Evolutionary conservation across 2,888 invertebrate genomes (phyloP).

Genomic region (Melanchra persicariae): DNA sequence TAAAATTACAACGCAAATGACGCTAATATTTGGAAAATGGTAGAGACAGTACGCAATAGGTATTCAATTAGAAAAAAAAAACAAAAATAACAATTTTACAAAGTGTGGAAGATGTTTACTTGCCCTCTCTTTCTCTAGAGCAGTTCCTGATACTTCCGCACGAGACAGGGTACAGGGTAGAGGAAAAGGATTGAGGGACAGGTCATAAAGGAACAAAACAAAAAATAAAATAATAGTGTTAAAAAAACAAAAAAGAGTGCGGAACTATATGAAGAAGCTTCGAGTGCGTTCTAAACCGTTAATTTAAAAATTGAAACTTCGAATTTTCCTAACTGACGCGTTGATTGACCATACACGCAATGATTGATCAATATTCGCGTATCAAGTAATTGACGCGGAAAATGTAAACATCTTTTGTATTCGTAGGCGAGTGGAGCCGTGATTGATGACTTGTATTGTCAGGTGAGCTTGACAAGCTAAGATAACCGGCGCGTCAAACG

Average conservation of each 20-base stretch:
- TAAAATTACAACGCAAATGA: background rate
- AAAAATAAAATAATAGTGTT: conserved; percentile 67
- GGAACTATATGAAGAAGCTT: conserved; percentile 68
- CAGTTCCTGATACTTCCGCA: conserved; percentile 67
- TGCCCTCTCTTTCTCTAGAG: conserved; percentile 36
- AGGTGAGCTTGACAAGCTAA: conserved; percentile 79
- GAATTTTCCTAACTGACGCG: conserved; percentile 39
- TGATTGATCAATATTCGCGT: conserved; percentile 62
- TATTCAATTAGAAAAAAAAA: conserved; percentile 13
- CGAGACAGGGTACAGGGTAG: conserved; percentile 67
- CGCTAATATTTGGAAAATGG: conserved; percentile 27
- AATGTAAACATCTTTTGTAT: conserved; percentile 81
- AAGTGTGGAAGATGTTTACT: conserved; percentile 34
- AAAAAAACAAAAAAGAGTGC: conserved; percentile 73
- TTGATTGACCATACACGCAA: conserved; percentile 45
- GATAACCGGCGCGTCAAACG: conserved; percentile 82
- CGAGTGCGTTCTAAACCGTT: conserved; percentile 60
- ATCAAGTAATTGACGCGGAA: conserved; percentile 54
- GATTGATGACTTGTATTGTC: conserved; percentile 89
- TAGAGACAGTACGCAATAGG: conserved; percentile 16
- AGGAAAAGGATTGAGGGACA: conserved; percentile 65
- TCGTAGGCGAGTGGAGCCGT: conserved; percentile 81
- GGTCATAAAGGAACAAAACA: conserved; percentile 65
- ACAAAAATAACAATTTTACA: conserved; percentile 29
- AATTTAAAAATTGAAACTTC: conserved; percentile 28